Conservation (phyloP, 2,797 vertebrate species). For the Myioborus miniatus region DNA sequence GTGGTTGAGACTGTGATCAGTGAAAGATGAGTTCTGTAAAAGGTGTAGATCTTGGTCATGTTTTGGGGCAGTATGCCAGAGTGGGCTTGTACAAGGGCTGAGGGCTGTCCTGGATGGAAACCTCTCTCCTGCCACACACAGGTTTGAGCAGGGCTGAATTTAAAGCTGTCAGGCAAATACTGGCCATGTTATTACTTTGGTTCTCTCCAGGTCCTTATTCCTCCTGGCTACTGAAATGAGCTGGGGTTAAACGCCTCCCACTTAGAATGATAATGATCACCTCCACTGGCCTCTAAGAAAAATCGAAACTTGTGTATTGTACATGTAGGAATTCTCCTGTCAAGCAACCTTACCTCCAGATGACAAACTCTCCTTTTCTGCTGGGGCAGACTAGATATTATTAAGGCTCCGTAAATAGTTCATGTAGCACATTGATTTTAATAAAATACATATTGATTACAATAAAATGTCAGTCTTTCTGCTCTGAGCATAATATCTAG, state of each 20-base stretch:
- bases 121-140: fast-evolving
- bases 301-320: not conserved
- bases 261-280: not conserved
- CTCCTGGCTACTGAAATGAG: not conserved
- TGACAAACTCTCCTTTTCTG: slow-evolving; percentile 55
- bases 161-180: not conserved
- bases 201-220: not conserved
- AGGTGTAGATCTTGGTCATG: not conserved
- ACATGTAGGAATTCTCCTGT: not conserved
- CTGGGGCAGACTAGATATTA: slow-evolving; percentile 53
- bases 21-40: not conserved
- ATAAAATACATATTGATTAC: slow-evolving; percentile 78
- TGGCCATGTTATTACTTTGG: not conserved
- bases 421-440: slow-evolving; percentile 74
- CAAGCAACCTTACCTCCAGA: slow-evolving; percentile 14
- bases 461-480: slow-evolving; percentile 73
- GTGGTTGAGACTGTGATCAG: not conserved
- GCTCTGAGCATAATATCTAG: slow-evolving; percentile 59
- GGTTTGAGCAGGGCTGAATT: not conserved
- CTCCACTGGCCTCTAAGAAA: not conserved
- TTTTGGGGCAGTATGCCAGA: not conserved
- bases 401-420: slow-evolving; percentile 57
- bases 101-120: not conserved
- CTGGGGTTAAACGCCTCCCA: not conserved
- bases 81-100: not conserved